A percentile compares a stretch with the other conserved stretches of the same genome.
Evolutionary conservation across 2,888 invertebrate species (phyloP).

Genomic region (Allacma fusca): DNA sequence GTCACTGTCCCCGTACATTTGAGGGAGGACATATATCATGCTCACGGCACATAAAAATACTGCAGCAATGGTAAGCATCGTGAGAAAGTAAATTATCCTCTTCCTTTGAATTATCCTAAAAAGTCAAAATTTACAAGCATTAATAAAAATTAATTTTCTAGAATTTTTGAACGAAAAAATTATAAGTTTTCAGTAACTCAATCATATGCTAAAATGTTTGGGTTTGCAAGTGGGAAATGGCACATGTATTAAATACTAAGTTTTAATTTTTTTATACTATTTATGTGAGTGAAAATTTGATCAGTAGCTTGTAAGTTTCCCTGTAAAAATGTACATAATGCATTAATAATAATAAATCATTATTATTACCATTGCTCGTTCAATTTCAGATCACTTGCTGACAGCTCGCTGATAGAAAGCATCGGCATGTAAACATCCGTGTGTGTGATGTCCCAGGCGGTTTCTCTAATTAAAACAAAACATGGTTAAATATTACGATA

Average conservation of each 20-base stretch:
- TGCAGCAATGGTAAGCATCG: slow-evolving; percentile 1
- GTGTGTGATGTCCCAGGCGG: neutral
- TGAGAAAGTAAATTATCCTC: slow-evolving; percentile 31
- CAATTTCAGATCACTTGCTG: slow-evolving; percentile 24
- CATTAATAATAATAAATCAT: too few species aligned
- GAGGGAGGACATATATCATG: slow-evolving; percentile 19
- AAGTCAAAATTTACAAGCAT: too few species aligned
- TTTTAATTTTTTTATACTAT: too few species aligned
- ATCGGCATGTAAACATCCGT: slow-evolving; percentile 35
- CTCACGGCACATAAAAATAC: slow-evolving; percentile 23
- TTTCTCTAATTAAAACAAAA: neutral
- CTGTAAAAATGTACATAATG: too few species aligned
- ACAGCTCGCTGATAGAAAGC: slow-evolving; percentile 22
- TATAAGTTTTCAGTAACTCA: neutral
- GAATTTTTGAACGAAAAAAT: neutral
- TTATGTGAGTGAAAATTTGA: too few species aligned
- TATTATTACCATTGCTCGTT: slow-evolving; percentile 39
- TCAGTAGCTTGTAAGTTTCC: too few species aligned
- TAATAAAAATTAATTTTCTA: too few species aligned
- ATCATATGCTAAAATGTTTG: too few species aligned
- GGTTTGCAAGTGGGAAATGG: too few species aligned
- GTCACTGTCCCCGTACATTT: neutral
- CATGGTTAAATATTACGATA: neutral
- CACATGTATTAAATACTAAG: too few species aligned
- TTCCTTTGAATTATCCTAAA: slow-evolving; percentile 35